Conservation (phyloP, 2,888 invertebrate species). For the Apamea monoglypha region DNA sequence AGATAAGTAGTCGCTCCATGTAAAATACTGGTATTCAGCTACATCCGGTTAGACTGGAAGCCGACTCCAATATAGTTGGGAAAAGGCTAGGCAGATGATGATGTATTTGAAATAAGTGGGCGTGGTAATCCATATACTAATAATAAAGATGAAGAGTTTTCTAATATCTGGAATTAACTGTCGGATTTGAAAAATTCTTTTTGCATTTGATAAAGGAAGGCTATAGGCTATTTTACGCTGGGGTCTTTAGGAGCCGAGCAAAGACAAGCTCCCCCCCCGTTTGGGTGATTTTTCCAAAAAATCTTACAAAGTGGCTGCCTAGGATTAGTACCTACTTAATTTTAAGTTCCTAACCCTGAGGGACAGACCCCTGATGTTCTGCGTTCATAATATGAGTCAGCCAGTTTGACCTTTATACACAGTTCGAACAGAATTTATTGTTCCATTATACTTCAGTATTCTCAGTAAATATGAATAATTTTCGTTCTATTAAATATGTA, state of each 20-base stretch:
- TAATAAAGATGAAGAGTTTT: too few relatives aligned
- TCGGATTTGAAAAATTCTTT: not conserved
- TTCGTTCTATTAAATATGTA: not conserved
- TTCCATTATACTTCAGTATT: not conserved
- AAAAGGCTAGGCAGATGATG: too few relatives aligned
- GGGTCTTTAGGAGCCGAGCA: too few relatives aligned
- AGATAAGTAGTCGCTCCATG: too few relatives aligned
- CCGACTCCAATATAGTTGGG: too few relatives aligned
- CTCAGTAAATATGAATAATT: not conserved
- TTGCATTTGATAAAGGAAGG: not conserved
- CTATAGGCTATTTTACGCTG: not conserved
- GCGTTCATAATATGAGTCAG: not conserved
- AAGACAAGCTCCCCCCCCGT: not conserved
- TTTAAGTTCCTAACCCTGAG: not conserved
- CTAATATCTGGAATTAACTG: too few relatives aligned
- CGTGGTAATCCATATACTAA: too few relatives aligned
- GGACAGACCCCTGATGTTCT: not conserved
- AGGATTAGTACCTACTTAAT: not conserved
- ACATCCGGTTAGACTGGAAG: too few relatives aligned
- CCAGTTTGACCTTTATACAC: not conserved
- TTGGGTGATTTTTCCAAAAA: not conserved
- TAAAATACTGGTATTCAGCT: too few relatives aligned
- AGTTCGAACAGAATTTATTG: not conserved
- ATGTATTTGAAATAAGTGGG: too few relatives aligned
- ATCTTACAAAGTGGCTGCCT: too few relatives aligned